Base-by-base conservation (phyloP, 2,113 vertebrate species). In the Rhinoptilus africanus region DNA sequence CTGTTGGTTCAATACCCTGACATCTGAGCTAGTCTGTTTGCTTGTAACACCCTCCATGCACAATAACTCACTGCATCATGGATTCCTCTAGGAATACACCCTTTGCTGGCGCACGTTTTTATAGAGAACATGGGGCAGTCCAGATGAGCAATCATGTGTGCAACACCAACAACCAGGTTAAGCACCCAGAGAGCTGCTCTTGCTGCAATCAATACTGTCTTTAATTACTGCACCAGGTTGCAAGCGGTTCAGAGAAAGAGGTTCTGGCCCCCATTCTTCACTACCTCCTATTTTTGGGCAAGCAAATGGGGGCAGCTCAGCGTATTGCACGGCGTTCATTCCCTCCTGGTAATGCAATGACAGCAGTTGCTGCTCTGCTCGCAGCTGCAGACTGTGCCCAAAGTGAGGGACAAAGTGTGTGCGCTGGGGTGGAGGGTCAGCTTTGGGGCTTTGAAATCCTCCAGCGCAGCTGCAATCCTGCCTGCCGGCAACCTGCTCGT, bases 321-420 rank as follows among this genome's bases (percentile, higher is more conserved):
- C 2, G 2, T 50, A 37, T 28, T 17, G 11, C 69, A 66, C 1
- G 0, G 50, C 1, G 3, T 23, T 81, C 23, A 3, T 68, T 72
- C 75, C 3, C 0, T 43, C 34, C 69, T 15, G 16, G 32, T 48
- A 60, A 35, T 22, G 48, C 56, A 80, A 14, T 63, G 21, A 30
- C 48, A 77, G 53, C 59, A 73, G 53, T 47, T 63, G 73, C 47
- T 30, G 3, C 71, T 45, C 47, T 19, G 34, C 83, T 63, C 37
- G 5, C 4, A 17, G 72, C 78, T 18, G 50, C 10, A 73, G 43
- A 27, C 35, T 9, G 68, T 7, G 18, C 76, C 6, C 51, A 37
- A 57, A 18, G 45, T 27, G 53, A 82, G 28, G 57, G 39, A 51
- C 59, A 41, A 37, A 67, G 24, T 13, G 24, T 27, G 32, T 11